Base-by-base conservation (phyloP, 1,140 invertebrate genomes). In the Megalonaias nervosa region DNA sequence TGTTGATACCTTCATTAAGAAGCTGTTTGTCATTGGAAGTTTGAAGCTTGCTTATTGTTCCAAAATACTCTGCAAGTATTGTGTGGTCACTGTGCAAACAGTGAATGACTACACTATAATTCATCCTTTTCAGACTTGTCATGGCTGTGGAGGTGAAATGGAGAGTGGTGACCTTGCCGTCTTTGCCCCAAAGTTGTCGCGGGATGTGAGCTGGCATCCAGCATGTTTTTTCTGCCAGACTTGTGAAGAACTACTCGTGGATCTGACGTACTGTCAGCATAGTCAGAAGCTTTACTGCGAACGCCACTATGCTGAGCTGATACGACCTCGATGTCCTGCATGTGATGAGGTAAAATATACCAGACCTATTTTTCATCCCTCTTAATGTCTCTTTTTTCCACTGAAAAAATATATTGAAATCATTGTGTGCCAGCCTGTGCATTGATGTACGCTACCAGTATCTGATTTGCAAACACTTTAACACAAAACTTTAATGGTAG, bases 261-360 rank as follows among this genome's bases (percentile, higher is more conserved):
- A 99, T 91, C 94, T 99, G 79, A 98, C 98, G 85, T 99, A 99
- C 93, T 99, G 98, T 91, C 96, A 94, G 86, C 93, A 97, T 81
- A 79, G 86, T 56, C 81, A 84, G 65, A 93, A 95, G 62, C 92
- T 99, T 0, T 99, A 97, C 91, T 99, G 98, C 90, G 97, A 97
- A 19, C 91, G 98, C 26, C 98, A 99, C 90, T 97, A 99, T 91
- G 98, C 98, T 11, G 98, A 99, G 92, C 96, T 95, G 0, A 93
- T 98, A 62, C 98, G 99, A 87, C 98, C 98, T 0, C 91, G 98
- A 65, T 99, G 98, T 91, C 97, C 96, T 11, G 95, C 96, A 16
- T 99, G 98, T 90, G 97, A 99, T 92, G 97, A 99, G 95, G 96
- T 98, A 89, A 92, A 90, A 85, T 94, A 93, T 60, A 19, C 12